These are phyloP conservation scores for Fabriciana adippe DNA, from an alignment of 2,888 invertebrate genomes.

Conservation along the genomic window DNA sequence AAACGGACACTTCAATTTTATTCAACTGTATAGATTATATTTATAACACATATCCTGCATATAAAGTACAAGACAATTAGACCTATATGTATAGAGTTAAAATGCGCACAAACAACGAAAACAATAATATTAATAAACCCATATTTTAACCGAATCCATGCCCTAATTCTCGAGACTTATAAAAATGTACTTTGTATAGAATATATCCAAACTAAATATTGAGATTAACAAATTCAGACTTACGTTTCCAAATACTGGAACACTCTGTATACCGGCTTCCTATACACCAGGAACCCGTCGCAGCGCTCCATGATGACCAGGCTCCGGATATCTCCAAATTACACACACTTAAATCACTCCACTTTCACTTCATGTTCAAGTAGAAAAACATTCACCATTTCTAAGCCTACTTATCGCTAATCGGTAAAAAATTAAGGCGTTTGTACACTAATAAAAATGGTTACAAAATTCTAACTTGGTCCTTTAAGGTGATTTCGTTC, in stretches of 20 bases:
- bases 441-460: constrained; percentile 59
- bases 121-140: too few species aligned
- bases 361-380: constrained; percentile 39
- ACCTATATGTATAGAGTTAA: too few species aligned
- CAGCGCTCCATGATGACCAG: constrained; percentile 86
- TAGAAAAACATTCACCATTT: constrained; percentile 43
- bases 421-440: constrained; percentile 73
- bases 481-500: constrained; percentile 70
- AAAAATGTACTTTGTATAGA: neutral
- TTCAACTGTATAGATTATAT: too few species aligned
- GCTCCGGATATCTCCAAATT: constrained; percentile 19
- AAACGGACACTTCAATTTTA: neutral
- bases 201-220: neutral
- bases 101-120: too few species aligned
- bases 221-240: constrained; percentile 66
- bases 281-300: constrained; percentile 90
- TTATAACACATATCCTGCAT: too few species aligned
- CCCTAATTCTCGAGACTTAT: too few species aligned
- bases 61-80: too few species aligned
- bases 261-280: constrained; percentile 90
- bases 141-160: too few species aligned
- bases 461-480: constrained; percentile 67
- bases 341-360: constrained; percentile 22
- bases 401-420: constrained; percentile 51
- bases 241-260: constrained; percentile 93